phyloP scores from a whole-genome alignment of 2,113 vertebrate genomes.

The Ploceus nigricollis region DNA sequence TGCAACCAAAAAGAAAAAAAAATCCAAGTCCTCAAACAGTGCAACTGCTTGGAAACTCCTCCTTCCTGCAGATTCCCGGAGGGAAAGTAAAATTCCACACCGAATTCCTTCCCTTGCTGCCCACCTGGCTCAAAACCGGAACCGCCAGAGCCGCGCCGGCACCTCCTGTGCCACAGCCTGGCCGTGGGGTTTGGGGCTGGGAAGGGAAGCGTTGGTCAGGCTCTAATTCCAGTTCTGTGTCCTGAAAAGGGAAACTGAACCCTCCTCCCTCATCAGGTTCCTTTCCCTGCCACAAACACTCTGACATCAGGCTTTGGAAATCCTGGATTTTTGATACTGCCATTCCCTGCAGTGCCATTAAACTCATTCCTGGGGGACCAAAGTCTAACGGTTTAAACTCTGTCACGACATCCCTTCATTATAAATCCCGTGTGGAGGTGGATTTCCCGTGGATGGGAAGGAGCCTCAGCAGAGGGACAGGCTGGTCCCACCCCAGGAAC shows the following conservation, averaged over 20 bases:
- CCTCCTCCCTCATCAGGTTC: background rate
- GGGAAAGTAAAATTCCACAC: background rate
- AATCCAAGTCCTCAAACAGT: background rate
- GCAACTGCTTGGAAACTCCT: background rate
- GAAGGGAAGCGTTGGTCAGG: accelerated
- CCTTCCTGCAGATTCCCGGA: background rate
- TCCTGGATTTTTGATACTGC: background rate
- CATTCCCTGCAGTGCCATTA: background rate
- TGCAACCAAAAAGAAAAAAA: accelerated
- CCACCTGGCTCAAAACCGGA: background rate
- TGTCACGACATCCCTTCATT: accelerated
- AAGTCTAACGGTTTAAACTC: accelerated
- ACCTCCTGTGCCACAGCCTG: background rate
- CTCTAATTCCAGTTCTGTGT: background rate
- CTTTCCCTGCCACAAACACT: background rate
- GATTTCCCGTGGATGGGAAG: background rate
- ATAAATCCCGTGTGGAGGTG: accelerated
- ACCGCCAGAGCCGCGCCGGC: accelerated
- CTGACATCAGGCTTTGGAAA: background rate
- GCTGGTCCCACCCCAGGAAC: background rate
- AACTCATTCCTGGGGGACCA: background rate
- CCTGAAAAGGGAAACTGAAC: background rate
- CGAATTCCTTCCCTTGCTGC: background rate
- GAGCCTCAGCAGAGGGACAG: background rate
- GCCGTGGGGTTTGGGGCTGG: accelerated